These are phyloP conservation scores for Notodonta dromedarius DNA, from an alignment of 2,888 invertebrate species.

Conservation along the genomic window DNA sequence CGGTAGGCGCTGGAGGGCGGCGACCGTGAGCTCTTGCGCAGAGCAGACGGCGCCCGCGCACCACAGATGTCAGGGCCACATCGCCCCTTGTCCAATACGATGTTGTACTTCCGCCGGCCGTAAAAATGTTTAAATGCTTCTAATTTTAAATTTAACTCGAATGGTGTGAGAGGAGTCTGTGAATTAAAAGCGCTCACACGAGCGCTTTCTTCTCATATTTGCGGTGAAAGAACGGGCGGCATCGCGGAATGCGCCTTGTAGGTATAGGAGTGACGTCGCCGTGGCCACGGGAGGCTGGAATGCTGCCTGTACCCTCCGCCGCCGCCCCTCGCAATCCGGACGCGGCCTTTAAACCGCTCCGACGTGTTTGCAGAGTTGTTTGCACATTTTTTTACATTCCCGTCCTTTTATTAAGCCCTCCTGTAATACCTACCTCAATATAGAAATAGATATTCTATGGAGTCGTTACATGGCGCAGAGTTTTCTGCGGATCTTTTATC, in stretches of 20 bases:
- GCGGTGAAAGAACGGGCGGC: constrained; percentile 51
- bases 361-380: constrained; percentile 83
- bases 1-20: constrained; percentile 69
- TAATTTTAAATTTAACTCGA: not conserved
- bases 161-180: not conserved
- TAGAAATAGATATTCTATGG: constrained; percentile 26
- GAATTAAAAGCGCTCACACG: constrained; percentile 33
- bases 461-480: constrained; percentile 15
- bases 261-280: constrained; percentile 67
- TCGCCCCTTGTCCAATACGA: constrained; percentile 46
- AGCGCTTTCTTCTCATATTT: constrained; percentile 56
- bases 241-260: constrained; percentile 61
- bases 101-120: constrained; percentile 32
- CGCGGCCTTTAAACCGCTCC: constrained; percentile 82
- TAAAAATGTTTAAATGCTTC: not conserved
- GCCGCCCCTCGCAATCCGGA: constrained; percentile 80
- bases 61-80: constrained; percentile 66
- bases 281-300: constrained; percentile 74
- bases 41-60: constrained; percentile 57
- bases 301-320: constrained; percentile 70
- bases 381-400: constrained; percentile 84
- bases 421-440: constrained; percentile 53
- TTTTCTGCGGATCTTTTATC: not conserved
- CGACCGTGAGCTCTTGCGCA: constrained; percentile 65
- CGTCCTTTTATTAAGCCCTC: constrained; percentile 75